These are phyloP conservation scores for Spongilla lacustris DNA, from an alignment of 37 sponge, comb jelly and placozoan genomes.

Conservation along the genomic window DNA sequence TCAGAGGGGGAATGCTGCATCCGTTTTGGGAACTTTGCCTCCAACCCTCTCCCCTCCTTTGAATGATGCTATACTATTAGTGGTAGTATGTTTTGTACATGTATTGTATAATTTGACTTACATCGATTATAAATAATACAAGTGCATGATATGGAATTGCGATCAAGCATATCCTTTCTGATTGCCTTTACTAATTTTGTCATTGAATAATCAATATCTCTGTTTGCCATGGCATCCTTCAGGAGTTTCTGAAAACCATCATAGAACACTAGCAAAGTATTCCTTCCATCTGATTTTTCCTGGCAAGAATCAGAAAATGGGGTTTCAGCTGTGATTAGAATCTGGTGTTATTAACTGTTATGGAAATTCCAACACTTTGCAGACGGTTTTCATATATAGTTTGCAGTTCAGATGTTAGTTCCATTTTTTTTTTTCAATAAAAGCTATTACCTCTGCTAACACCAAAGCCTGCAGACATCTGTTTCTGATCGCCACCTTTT, in stretches of 20 bases:
- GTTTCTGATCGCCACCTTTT: not conserved
- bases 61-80: no score
- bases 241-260: not conserved
- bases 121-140: no score
- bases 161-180: not conserved
- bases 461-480: not conserved
- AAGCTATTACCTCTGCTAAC: not conserved
- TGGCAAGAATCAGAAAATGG: not conserved
- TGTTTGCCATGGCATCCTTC: not conserved
- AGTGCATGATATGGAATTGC: no score
- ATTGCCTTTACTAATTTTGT: not conserved
- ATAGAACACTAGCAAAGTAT: not conserved
- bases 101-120: no score
- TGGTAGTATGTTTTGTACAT: no score
- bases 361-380: not conserved
- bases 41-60: no score
- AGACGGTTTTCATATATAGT: not conserved
- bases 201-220: slow-evolving; percentile 7
- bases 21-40: no score
- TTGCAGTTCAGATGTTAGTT: slow-evolving; percentile 3
- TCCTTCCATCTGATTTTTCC: slow-evolving; percentile 11
- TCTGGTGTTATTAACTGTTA: not conserved
- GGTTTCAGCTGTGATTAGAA: not conserved
- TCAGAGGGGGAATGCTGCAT: no score
- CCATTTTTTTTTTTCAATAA: not conserved